Conservation (phyloP, 1,140 invertebrate species). For the Drosophila takahashii region DNA sequence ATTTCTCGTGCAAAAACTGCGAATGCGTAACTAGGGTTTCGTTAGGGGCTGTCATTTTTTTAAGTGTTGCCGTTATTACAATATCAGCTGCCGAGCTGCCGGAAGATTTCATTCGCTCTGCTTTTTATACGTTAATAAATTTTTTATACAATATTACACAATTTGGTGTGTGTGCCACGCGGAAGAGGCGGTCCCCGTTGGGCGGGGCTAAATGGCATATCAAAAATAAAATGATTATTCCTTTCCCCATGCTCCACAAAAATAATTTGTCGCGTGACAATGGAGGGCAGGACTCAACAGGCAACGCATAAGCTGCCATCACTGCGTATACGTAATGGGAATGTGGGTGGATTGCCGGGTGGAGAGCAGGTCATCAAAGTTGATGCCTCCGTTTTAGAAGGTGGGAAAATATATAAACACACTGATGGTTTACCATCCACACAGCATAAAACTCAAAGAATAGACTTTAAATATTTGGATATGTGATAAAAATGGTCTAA, state of each 20-base stretch:
- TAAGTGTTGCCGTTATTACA: conserved; percentile 78
- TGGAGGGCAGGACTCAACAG: conserved; percentile 65
- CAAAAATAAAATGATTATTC: conserved; percentile 78
- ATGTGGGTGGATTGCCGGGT: neutral
- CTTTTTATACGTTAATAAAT: conserved; percentile 74
- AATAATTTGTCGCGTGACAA: conserved; percentile 73
- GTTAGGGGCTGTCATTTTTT: conserved; percentile 59
- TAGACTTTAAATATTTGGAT: conserved; percentile 10
- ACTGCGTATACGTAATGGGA: conserved; percentile 56
- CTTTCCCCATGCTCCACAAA: conserved; percentile 35
- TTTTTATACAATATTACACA: conserved; percentile 80
- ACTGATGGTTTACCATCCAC: conserved; percentile 13
- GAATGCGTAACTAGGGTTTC: conserved; percentile 8
- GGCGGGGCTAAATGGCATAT: conserved; percentile 67
- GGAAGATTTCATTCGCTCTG: conserved; percentile 65
- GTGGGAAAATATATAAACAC: conserved; percentile 28
- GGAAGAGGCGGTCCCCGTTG: neutral
- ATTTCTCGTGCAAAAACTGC: conserved; percentile 28
- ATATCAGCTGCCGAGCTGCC: conserved; percentile 79
- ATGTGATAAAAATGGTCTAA: conserved; percentile 7
- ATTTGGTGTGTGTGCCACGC: conserved; percentile 39
- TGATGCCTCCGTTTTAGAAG: conserved; percentile 12
- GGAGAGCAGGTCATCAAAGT: conserved; percentile 28
- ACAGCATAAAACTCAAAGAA: conserved; percentile 16
- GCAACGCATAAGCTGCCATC: conserved; percentile 40